These are phyloP conservation scores for Cerceris ruficornis DNA, from an alignment of 2,888 invertebrate species.

Conservation along the genomic window DNA sequence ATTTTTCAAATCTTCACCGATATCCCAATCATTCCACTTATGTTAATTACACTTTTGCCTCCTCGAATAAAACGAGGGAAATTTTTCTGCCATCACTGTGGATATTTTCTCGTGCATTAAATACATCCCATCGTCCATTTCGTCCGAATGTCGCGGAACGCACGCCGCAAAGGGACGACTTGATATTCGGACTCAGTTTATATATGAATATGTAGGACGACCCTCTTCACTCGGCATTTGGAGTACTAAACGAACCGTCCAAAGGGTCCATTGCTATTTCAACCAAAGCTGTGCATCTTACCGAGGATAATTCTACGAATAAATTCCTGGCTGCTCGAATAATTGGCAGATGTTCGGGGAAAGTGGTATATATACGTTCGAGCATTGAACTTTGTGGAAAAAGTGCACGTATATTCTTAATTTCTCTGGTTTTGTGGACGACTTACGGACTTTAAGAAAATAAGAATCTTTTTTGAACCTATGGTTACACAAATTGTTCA, in stretches of 20 bases:
- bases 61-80: neutral
- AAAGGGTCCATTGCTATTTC: slow-evolving; percentile 50
- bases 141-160: slow-evolving; percentile 2
- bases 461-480: too few species aligned
- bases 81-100: neutral
- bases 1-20: too few species aligned
- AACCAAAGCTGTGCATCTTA: slow-evolving; percentile 47
- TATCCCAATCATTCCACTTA: neutral
- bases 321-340: slow-evolving; percentile 44
- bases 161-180: slow-evolving; percentile 1
- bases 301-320: slow-evolving; percentile 48
- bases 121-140: slow-evolving; percentile 25
- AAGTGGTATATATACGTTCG: neutral
- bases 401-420: too few species aligned
- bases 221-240: slow-evolving; percentile 28
- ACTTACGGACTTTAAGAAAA: too few species aligned
- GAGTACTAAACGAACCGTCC: slow-evolving; percentile 44
- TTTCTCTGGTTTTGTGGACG: too few species aligned
- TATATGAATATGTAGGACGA: slow-evolving; percentile 57
- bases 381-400: neutral
- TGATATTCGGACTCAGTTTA: slow-evolving; percentile 34
- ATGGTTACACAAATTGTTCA: too few species aligned
- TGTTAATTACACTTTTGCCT: neutral
- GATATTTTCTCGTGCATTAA: slow-evolving; percentile 31
- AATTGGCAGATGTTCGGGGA: slow-evolving; percentile 25